Evolutionary conservation across 2,888 invertebrate genomes (phyloP).

Genomic region (Mythimna lalbum): DNA sequence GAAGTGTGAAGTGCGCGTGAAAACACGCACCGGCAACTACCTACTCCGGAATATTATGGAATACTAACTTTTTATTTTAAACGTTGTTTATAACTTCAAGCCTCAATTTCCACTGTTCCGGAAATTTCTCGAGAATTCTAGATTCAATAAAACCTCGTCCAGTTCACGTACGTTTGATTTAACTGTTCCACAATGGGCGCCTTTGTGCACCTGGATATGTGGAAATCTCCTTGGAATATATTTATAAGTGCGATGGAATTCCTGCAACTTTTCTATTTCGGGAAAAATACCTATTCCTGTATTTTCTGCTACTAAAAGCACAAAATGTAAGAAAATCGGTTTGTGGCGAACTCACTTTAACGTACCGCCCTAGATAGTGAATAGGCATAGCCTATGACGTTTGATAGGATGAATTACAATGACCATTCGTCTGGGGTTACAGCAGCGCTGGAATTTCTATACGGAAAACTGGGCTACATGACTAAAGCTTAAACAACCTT

Average conservation of each 20-base stretch:
- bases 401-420: slow-evolving; percentile 14
- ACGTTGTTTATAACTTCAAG: background rate
- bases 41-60: too few relatives aligned
- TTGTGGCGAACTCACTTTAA: background rate
- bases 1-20: too few relatives aligned
- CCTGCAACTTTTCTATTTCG: background rate
- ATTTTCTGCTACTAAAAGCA: background rate
- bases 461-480: background rate
- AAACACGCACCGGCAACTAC: too few relatives aligned
- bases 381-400: background rate
- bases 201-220: slow-evolving; percentile 56
- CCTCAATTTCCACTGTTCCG: background rate
- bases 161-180: background rate
- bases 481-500: background rate
- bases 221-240: slow-evolving; percentile 43
- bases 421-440: slow-evolving; percentile 16
- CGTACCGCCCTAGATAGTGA: background rate
- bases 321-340: background rate
- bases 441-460: background rate
- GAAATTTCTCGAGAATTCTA: background rate
- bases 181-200: slow-evolving; percentile 27
- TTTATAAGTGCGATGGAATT: background rate
- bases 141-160: background rate
- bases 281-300: background rate
- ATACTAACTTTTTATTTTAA: background rate